A percentile compares a stretch with the other conserved stretches of the same genome.
phyloP scores from a whole-genome alignment of 30 jellyfish, hydroid and myxozoan genomes.

The Turritopsis dohrnii region DNA sequence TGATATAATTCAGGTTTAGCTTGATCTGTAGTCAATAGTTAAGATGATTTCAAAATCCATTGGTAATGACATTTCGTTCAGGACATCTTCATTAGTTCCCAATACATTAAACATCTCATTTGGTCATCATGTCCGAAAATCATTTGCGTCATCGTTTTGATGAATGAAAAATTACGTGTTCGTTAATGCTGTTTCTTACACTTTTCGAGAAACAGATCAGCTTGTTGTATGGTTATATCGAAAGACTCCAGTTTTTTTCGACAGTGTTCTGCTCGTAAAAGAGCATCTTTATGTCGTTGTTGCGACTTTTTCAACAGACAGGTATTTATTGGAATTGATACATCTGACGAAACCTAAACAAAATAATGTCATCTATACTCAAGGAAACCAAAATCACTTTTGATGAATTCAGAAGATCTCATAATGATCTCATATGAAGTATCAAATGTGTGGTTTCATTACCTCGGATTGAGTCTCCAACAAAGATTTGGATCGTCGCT shows the following conservation, averaged over 20 bases:
- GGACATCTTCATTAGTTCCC: neutral
- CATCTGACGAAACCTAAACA: neutral
- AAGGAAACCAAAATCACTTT: no score
- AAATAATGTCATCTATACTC: neutral
- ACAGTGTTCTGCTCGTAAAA: neutral
- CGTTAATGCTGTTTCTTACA: neutral
- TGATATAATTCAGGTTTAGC: neutral
- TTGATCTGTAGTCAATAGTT: no score
- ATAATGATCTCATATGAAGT: no score
- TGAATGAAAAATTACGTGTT: no score
- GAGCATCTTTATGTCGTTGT: conserved; percentile 5
- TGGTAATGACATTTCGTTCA: neutral
- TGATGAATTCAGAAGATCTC: no score
- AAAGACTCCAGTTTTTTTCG: conserved; percentile 19
- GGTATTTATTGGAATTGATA: neutral
- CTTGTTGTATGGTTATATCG: neutral
- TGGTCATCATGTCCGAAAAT: no score
- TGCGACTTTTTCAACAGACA: no score
- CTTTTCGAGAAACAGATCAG: neutral
- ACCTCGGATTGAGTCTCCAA: neutral
- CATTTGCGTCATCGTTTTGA: neutral
- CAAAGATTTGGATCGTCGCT: neutral
- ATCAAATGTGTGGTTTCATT: neutral
- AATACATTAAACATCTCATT: no score
- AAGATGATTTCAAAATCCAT: neutral